Evolutionary conservation across 35 echinoderm and acorn worm genomes (phyloP).

Genomic region (Ophioderma brevispina): DNA sequence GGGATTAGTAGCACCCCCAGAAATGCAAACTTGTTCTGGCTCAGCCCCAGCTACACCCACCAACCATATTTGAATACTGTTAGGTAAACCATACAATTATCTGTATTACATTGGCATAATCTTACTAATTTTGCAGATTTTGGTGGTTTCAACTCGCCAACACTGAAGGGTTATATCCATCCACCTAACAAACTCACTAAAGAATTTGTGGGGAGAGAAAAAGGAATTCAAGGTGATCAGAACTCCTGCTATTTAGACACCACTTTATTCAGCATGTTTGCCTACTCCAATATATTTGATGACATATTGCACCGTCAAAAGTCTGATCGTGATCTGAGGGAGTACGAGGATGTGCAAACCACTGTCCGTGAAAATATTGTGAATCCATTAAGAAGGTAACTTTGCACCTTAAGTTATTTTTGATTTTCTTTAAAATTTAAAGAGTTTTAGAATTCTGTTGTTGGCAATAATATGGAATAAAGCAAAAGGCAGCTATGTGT

Average conservation of each 20-base stretch:
- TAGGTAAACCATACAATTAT: too few species aligned
- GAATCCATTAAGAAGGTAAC: conserved; percentile 85
- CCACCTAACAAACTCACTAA: conserved; percentile 12
- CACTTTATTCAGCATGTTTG: conserved; percentile 95
- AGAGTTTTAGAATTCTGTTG: too few species aligned
- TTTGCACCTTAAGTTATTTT: neutral
- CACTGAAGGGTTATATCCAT: conserved; percentile 31
- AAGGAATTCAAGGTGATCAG: conserved; percentile 93
- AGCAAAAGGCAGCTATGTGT: too few species aligned
- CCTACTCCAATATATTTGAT: conserved; percentile 85
- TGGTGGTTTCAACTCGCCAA: conserved; percentile 63
- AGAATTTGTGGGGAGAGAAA: conserved; percentile 43
- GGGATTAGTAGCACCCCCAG: too few species aligned
- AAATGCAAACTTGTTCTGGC: too few species aligned
- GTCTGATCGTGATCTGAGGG: neutral
- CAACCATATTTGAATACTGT: too few species aligned
- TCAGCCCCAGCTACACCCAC: too few species aligned
- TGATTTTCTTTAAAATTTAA: too few species aligned
- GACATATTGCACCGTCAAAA: conserved; percentile 4
- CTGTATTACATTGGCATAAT: too few species aligned
- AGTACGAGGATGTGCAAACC: conserved; percentile 46
- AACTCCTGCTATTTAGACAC: conserved; percentile 96
- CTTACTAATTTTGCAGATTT: too few species aligned
- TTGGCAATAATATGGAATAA: too few species aligned
- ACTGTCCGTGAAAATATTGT: conserved; percentile 75